Conservation (phyloP, 2,113 vertebrate genomes). For the Cacatua alba region DNA sequence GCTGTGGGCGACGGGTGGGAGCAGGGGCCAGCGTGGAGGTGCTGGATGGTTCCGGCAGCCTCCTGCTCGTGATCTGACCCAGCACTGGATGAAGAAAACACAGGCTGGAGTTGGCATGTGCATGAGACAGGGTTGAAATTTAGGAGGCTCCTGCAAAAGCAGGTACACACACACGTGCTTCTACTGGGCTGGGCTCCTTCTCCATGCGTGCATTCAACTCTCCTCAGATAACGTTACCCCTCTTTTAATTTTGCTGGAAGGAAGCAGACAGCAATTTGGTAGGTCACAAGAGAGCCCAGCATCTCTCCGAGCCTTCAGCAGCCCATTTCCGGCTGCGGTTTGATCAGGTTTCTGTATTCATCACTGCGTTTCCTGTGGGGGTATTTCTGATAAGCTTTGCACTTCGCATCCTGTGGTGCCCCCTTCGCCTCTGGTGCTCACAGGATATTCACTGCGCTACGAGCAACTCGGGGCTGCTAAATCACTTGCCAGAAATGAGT, state of each 20-base stretch:
- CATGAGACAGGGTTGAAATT: not conserved
- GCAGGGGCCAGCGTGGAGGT: not conserved
- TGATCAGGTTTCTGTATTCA: conserved; percentile 52
- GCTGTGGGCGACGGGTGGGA: not conserved
- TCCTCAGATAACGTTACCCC: not conserved
- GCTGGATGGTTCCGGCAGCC: not conserved
- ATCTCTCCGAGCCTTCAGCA: not conserved
- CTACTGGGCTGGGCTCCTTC: not conserved
- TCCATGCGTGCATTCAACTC: not conserved
- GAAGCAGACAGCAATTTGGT: conserved; percentile 22
- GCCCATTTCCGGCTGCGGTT: not conserved
- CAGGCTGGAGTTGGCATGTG: not conserved
- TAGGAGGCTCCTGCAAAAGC: not conserved
- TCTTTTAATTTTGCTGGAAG: conserved; percentile 21
- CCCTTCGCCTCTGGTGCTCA: not conserved
- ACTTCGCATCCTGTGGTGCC: conserved; percentile 41
- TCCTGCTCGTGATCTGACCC: not conserved
- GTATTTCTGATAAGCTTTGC: conserved; percentile 53
- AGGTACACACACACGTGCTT: rapidly evolving
- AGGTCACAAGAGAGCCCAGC: conserved; percentile 42
- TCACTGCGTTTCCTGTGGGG: conserved; percentile 15
- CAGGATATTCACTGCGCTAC: not conserved
- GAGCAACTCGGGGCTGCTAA: not conserved
- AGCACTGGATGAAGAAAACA: not conserved
- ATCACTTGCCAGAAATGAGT: not conserved